phyloP scores from a whole-genome alignment of 2,888 invertebrate genomes.

The Ectemnius lituratus region DNA sequence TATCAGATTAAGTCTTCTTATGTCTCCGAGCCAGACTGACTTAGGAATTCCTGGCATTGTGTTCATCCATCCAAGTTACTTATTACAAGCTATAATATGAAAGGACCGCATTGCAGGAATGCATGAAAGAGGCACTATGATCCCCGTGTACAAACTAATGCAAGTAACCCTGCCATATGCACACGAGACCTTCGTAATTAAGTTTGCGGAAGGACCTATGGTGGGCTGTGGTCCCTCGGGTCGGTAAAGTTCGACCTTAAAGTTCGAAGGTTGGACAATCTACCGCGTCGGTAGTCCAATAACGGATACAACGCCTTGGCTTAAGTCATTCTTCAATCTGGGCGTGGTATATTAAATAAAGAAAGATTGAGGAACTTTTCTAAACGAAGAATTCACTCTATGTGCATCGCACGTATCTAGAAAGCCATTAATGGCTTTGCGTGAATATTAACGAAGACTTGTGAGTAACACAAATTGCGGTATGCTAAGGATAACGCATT shows the following conservation, averaged over 20 bases:
- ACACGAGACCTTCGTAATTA: slow-evolving; percentile 46
- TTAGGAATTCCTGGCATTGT: no score
- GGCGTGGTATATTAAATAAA: background rate
- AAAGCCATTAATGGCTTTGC: no score
- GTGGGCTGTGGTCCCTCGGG: slow-evolving; percentile 30
- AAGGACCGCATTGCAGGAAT: no score
- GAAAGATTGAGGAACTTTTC: no score
- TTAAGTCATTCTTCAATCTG: slow-evolving; percentile 7
- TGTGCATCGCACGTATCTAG: background rate
- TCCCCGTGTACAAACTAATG: slow-evolving; percentile 8
- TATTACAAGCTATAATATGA: no score
- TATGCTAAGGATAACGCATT: slow-evolving; percentile 35
- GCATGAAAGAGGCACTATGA: background rate
- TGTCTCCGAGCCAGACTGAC: no score
- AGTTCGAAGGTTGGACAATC: slow-evolving; percentile 53
- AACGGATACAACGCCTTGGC: slow-evolving; percentile 7
- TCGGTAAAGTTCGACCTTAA: slow-evolving; percentile 54
- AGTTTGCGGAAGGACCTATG: slow-evolving; percentile 48
- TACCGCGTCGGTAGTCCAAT: slow-evolving; percentile 26
- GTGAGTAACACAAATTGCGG: background rate
- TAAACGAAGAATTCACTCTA: no score
- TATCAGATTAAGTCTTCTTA: no score
- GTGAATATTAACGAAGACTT: no score
- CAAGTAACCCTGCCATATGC: slow-evolving; percentile 25
- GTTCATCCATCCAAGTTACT: no score